Evolutionary conservation across 1,140 invertebrate genomes (phyloP).

Genomic region (Acyrthosiphon pisum): DNA sequence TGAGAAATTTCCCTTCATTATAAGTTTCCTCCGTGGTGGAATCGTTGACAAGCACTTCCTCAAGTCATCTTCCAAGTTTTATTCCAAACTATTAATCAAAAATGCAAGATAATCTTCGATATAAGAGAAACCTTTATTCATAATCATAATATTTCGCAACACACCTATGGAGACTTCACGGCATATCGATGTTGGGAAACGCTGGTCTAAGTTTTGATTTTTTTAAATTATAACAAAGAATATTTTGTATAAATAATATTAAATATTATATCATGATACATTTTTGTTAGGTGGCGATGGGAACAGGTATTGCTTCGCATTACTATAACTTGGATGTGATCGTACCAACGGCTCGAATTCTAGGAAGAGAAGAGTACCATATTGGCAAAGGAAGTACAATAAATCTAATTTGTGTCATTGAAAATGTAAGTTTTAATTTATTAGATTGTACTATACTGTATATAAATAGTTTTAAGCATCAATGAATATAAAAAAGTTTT

Average conservation of each 20-base stretch:
- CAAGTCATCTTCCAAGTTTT: too few species aligned
- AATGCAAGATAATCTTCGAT: too few species aligned
- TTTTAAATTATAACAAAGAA: neutral
- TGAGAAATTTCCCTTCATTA: too few species aligned
- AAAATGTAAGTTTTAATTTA: constrained; percentile 74
- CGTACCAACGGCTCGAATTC: constrained; percentile 85
- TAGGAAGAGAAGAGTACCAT: constrained; percentile 84
- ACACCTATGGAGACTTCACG: too few species aligned
- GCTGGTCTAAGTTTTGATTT: neutral
- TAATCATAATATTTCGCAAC: too few species aligned
- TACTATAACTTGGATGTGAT: constrained; percentile 88
- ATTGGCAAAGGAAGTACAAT: constrained; percentile 89
- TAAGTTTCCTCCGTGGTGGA: too few species aligned
- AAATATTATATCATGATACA: neutral
- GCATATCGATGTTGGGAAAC: too few species aligned
- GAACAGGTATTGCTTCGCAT: constrained; percentile 83
- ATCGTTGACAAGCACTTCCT: too few species aligned
- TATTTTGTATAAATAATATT: neutral
- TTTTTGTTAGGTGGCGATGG: constrained; percentile 79
- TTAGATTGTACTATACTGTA: neutral
- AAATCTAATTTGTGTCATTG: constrained; percentile 89
- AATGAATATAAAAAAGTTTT: neutral
- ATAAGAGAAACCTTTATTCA: too few species aligned
- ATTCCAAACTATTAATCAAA: too few species aligned
- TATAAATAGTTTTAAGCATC: neutral